These are phyloP conservation scores for Glaucidium brasilianum DNA, from an alignment of 2,113 vertebrate genomes.

Conservation along the genomic window DNA sequence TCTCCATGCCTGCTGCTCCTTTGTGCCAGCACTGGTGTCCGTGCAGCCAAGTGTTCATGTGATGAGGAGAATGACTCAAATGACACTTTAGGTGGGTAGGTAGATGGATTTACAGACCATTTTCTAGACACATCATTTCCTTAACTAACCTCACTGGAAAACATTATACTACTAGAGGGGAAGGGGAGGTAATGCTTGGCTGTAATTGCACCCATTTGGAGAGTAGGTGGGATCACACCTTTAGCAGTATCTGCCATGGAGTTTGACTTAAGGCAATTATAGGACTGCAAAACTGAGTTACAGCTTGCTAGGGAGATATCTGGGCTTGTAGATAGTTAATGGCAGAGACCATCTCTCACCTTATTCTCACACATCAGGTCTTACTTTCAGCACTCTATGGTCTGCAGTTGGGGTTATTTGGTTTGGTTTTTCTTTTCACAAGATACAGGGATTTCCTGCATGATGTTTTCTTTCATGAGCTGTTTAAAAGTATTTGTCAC, in stretches of 20 bases:
- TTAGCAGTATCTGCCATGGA: neutral
- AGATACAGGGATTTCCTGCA: neutral
- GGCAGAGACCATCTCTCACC: neutral
- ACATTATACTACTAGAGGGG: neutral
- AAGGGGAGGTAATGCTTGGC: neutral
- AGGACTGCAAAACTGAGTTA: neutral
- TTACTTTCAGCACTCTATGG: neutral
- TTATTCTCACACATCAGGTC: neutral
- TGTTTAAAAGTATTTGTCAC: neutral
- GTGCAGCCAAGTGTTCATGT: neutral
- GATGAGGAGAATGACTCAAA: neutral
- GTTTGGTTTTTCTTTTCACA: neutral
- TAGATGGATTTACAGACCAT: neutral
- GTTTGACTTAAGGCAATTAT: neutral
- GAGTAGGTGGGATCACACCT: neutral
- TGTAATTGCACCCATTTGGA: neutral
- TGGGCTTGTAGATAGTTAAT: neutral
- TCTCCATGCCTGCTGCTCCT: neutral
- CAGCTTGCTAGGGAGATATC: neutral
- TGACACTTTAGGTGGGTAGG: neutral
- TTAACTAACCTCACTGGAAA: neutral
- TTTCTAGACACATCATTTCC: neutral
- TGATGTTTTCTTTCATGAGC: neutral
- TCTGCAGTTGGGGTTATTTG: fast-evolving
- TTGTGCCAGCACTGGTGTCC: neutral